Evolutionary conservation across 2,888 invertebrate species (phyloP).

Genomic region (Idaea dimidiata): DNA sequence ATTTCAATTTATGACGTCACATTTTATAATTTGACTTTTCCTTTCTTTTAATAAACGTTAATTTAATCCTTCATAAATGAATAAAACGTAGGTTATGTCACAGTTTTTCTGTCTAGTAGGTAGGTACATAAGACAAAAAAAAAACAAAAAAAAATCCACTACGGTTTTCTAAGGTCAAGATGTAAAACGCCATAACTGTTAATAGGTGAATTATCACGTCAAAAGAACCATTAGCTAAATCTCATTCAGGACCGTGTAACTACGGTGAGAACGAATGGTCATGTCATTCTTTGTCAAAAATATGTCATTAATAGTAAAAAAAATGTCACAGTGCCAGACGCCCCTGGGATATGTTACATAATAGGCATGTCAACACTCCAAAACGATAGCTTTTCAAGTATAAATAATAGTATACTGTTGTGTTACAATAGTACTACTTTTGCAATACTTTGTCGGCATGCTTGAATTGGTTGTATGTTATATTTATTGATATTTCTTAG

Average conservation of each 20-base stretch:
- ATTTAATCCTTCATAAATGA: too few species aligned
- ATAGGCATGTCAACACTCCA: conserved; percentile 77
- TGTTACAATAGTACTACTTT: conserved; percentile 52
- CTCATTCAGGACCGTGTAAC: conserved; percentile 72
- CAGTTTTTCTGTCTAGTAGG: too few species aligned
- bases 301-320: conserved; percentile 71
- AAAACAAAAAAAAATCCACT: not conserved
- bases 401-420: conserved; percentile 66
- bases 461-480: conserved; percentile 49
- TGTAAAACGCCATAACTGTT: not conserved
- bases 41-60: too few species aligned
- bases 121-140: not conserved
- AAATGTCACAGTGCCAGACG: conserved; percentile 64
- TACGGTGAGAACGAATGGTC: conserved; percentile 74
- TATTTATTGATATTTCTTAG: conserved; percentile 66
- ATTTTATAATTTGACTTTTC: too few species aligned
- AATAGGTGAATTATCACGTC: conserved; percentile 16
- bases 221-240: conserved; percentile 39
- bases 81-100: too few species aligned
- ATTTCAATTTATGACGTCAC: too few species aligned
- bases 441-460: conserved; percentile 68
- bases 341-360: conserved; percentile 74
- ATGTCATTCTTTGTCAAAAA: conserved; percentile 73
- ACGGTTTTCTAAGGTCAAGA: not conserved
- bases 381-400: conserved; percentile 63